Evolutionary conservation across 2,797 vertebrate genomes (phyloP).

Genomic region (Todus mexicanus): DNA sequence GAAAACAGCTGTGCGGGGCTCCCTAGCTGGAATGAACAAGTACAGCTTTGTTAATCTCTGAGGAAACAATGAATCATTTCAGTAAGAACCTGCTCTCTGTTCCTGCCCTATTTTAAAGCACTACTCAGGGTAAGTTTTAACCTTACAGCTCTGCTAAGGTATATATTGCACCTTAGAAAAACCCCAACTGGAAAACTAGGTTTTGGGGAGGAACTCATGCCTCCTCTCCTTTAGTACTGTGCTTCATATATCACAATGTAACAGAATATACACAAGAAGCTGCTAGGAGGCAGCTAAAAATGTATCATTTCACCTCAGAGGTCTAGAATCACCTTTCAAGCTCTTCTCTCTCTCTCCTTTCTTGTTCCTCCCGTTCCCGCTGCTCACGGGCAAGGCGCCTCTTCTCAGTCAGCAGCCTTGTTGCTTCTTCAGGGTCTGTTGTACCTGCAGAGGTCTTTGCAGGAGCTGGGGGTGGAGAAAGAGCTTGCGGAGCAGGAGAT

Average conservation of each 20-base stretch:
- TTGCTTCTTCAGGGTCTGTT: slow-evolving; percentile 91
- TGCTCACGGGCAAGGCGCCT: slow-evolving; percentile 91
- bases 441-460: slow-evolving; percentile 86
- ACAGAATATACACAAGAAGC: background rate
- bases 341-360: slow-evolving; percentile 84
- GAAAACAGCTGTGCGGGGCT: background rate
- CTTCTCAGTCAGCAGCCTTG: slow-evolving; percentile 89
- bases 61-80: background rate
- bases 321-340: slow-evolving; percentile 80
- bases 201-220: background rate
- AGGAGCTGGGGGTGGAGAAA: background rate
- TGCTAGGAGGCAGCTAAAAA: background rate
- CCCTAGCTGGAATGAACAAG: background rate
- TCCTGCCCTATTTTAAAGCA: background rate
- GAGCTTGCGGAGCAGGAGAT: background rate
- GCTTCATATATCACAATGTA: background rate
- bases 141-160: background rate
- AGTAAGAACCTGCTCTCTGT: background rate
- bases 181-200: accelerated
- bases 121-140: background rate
- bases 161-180: background rate
- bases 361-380: slow-evolving; percentile 88
- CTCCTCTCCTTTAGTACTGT: background rate
- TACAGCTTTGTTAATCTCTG: background rate
- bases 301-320: background rate